Evolutionary conservation across 2,888 invertebrate genomes (phyloP).

Genomic region (Gonocerus acuteangulatus): DNA sequence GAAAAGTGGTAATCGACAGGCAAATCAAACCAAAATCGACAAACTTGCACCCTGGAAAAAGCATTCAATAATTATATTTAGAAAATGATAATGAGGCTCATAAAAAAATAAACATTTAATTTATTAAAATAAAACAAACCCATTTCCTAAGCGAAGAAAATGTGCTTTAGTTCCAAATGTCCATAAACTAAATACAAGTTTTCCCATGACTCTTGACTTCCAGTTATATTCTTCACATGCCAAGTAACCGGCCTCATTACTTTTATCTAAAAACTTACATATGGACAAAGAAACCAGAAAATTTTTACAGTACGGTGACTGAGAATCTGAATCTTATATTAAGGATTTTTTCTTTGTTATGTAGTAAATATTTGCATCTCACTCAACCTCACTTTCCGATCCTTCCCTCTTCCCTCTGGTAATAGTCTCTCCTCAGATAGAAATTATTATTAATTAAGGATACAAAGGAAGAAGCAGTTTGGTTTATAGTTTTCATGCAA

Average conservation of each 20-base stretch:
- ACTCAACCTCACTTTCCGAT: too few relatives aligned
- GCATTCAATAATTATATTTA: not conserved
- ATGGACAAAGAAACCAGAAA: conserved; percentile 9
- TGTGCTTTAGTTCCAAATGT: conserved; percentile 12
- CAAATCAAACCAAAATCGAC: conserved; percentile 10
- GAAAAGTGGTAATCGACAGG: conserved; percentile 7
- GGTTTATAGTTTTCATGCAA: too few relatives aligned
- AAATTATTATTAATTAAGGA: too few relatives aligned
- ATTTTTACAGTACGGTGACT: conserved; percentile 20
- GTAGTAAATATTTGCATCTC: not conserved
- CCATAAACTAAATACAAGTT: conserved; percentile 4
- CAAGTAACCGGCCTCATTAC: conserved; percentile 6
- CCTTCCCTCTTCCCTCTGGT: too few relatives aligned
- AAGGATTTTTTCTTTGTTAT: not conserved
- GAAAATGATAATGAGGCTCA: not conserved
- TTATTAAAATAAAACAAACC: conserved; percentile 1
- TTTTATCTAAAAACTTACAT: not conserved
- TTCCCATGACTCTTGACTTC: conserved; percentile 12
- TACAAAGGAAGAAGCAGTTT: too few relatives aligned
- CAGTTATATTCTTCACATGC: conserved; percentile 23
- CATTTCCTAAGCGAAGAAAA: conserved; percentile 13
- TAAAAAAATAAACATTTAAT: not conserved
- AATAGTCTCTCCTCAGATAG: too few relatives aligned
- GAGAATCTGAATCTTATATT: conserved; percentile 4
- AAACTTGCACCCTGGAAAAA: not conserved